Evolutionary conservation across 2,888 invertebrate species (phyloP), one percentile per base, ranked within the genome.

Genomic region (Neoitamus cyanurus): DNA sequence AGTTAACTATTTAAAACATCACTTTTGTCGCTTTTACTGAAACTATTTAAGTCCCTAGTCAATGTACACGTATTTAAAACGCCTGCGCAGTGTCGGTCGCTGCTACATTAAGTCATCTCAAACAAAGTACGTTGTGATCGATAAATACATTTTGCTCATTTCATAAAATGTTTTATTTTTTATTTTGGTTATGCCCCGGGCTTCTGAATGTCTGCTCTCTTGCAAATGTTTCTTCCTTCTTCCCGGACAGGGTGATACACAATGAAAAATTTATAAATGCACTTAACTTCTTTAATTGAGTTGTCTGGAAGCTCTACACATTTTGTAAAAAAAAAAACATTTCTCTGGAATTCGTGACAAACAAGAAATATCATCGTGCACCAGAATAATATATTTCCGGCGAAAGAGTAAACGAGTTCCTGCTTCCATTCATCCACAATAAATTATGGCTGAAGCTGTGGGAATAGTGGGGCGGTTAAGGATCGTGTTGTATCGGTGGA

Each of bases 1-100:
- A 78, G n/a, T 48, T 48, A 34, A 48, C 25, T 58, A 11, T 48
- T 78, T 78, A 58, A 78, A 78, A 78, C 78, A 78, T 78, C 78
- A 48, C 48, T 58, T 9, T 15, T 7, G 9, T 46, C 48, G 31
- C 28, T 58, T 48, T 31, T 31, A 31, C 34, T 78, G 30, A 78
- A 78, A 31, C n/a, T 78, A 78, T 31, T 48, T 78, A 42, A 75
- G 34, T 42, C 42, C 4, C 37, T 75, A 42, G 31, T 25, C 48
- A 48, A 15, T 20, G 37, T 48, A 48, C 28, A 9, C n/a, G 48
- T 78, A 7, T n/a, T 73, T 73, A 78, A 78, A 78, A 78, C 28
- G 36, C 5, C 37, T 7, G 37, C 37, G 37, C 37, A 37, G 37
- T 9, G 3, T 11, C 6, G 13, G 2, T 37, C 37, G 37, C 13